phyloP scores from a whole-genome alignment of 2,113 vertebrate species.

The Calonectris borealis region DNA sequence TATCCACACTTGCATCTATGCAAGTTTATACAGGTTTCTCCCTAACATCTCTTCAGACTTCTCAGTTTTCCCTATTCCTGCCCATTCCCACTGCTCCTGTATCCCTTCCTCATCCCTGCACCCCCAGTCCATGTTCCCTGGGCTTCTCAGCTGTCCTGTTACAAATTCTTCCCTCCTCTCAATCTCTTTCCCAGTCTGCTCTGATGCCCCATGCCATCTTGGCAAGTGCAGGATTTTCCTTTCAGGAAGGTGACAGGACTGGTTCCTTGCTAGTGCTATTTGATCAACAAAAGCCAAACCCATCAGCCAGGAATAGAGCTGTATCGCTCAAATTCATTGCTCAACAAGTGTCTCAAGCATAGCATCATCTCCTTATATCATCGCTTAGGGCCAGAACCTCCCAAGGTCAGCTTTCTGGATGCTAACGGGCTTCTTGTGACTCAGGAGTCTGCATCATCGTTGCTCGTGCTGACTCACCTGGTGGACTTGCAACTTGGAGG shows the following conservation, averaged over 20 bases:
- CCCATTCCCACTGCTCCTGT: background rate
- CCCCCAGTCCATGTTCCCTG: rapidly evolving
- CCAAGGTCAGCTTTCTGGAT: background rate
- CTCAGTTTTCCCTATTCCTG: background rate
- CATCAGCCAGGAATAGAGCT: background rate
- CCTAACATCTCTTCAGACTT: background rate
- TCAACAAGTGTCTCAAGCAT: background rate
- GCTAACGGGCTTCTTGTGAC: background rate
- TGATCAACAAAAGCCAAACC: background rate
- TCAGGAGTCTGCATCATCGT: background rate
- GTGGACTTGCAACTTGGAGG: background rate
- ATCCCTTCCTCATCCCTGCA: background rate
- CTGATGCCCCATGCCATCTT: background rate
- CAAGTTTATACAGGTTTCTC: background rate
- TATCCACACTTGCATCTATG: background rate
- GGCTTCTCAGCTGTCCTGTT: background rate
- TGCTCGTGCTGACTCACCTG: background rate
- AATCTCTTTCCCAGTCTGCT: background rate
- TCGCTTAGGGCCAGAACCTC: background rate
- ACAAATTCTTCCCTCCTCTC: background rate
- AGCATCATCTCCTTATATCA: background rate
- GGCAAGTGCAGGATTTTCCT: background rate
- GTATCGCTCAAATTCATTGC: background rate
- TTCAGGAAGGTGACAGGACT: background rate
- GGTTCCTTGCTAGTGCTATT: background rate